These are phyloP conservation scores for Myotis lucifugus DNA, from an alignment of 2,113 vertebrate species.

Conservation along the genomic window DNA sequence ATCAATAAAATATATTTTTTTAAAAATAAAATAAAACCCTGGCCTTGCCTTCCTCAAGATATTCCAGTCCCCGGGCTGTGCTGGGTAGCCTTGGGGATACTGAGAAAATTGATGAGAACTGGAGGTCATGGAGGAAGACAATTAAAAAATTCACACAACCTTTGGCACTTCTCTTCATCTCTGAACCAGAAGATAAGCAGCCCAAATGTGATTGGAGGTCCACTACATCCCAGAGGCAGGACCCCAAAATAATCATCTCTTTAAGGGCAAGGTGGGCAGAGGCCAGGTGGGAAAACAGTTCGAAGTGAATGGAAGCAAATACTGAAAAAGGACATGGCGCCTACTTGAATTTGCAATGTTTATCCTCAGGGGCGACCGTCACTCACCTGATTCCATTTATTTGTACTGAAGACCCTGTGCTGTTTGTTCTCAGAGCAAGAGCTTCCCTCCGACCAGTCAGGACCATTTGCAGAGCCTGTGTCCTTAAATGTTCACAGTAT, in stretches of 20 bases:
- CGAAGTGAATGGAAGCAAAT: background rate
- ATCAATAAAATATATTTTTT: too few species aligned
- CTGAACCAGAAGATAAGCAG: background rate
- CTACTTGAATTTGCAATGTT: background rate
- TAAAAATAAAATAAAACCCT: too few species aligned
- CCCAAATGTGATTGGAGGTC: background rate
- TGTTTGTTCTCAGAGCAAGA: background rate
- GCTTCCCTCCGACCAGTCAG: conserved; percentile 27
- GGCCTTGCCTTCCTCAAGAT: background rate
- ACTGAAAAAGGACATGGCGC: background rate
- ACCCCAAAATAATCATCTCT: background rate
- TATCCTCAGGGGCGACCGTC: background rate
- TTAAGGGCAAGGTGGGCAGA: background rate
- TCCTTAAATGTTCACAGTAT: conserved; percentile 76
- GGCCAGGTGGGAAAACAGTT: background rate
- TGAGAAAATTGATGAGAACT: background rate
- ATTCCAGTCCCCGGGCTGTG: background rate
- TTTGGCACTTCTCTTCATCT: background rate
- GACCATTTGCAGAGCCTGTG: conserved; percentile 43
- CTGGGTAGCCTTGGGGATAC: background rate
- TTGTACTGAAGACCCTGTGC: background rate
- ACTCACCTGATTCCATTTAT: background rate
- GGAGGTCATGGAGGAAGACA: background rate
- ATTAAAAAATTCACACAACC: background rate
- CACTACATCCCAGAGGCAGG: accelerated